These are phyloP conservation scores for Podarcis cretensis DNA, from an alignment of 2,113 vertebrate genomes.

Conservation along the genomic window DNA sequence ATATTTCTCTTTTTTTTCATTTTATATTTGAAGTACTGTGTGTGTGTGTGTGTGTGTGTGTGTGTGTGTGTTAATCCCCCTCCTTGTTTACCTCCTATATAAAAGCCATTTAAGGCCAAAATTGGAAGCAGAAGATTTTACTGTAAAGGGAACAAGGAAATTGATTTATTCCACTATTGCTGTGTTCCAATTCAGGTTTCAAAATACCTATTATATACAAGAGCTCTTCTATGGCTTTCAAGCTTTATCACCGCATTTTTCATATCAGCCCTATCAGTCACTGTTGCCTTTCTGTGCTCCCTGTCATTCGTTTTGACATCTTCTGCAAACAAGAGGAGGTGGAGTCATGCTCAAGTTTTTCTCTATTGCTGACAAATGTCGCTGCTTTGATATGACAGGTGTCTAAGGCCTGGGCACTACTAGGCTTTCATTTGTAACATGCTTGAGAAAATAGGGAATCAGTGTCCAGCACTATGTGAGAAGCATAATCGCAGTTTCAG, in stretches of 20 bases:
- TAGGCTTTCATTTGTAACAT: neutral
- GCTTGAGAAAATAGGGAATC: conserved; percentile 14
- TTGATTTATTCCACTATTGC: conserved; percentile 48
- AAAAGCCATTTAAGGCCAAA: conserved; percentile 45
- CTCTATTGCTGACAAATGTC: conserved; percentile 36
- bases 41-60: neutral
- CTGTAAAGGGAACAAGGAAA: neutral
- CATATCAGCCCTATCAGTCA: conserved; percentile 19
- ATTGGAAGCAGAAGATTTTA: conserved; percentile 9
- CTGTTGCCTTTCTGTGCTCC: neutral
- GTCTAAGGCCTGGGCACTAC: neutral
- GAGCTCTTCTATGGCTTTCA: conserved; percentile 35
- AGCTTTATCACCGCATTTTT: conserved; percentile 39
- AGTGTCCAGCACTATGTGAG: neutral
- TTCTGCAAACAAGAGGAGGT: conserved; percentile 26
- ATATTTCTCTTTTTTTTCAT: conserved; percentile 4
- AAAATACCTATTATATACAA: conserved; percentile 31
- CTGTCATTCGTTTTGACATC: conserved; percentile 21
- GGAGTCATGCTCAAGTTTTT: conserved; percentile 17
- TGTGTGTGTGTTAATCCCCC: neutral
- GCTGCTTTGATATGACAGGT: conserved; percentile 30
- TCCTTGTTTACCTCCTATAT: conserved; percentile 7
- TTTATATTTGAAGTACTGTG: conserved; percentile 23
- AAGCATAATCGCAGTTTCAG: neutral
- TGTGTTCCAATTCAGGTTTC: conserved; percentile 29